A percentile compares a stretch with the other conserved stretches of the same genome.
phyloP scores from a whole-genome alignment of 2,113 vertebrate species.

The Oxyruncus cristatus region DNA sequence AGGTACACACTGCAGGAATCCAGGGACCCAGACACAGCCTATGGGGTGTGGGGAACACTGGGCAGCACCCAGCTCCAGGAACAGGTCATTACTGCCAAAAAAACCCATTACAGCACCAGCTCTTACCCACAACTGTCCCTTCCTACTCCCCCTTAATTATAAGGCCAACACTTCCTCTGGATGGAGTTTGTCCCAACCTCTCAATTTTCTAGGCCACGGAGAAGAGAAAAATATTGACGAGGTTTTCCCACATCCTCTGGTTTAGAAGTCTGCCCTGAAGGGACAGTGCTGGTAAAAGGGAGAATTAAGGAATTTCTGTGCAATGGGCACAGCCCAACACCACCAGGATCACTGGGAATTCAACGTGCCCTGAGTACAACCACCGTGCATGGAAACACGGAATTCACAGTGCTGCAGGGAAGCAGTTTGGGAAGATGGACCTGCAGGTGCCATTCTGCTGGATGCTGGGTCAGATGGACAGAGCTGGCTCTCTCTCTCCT shows the following conservation, averaged over 20 bases:
- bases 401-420: not conserved
- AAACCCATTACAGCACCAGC: not conserved
- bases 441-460: not conserved
- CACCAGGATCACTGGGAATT: not conserved
- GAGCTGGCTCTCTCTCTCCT: not conserved
- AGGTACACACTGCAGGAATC: not conserved
- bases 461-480: not conserved
- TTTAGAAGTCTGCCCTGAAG: not conserved
- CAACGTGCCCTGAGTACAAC: fast-evolving
- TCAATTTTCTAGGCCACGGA: not conserved
- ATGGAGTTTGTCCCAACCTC: not conserved
- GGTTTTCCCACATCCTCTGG: not conserved
- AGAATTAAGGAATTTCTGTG: not conserved
- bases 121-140: not conserved
- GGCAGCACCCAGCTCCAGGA: not conserved
- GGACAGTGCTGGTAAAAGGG: not conserved
- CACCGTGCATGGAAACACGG: not conserved
- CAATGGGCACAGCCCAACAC: not conserved
- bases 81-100: not conserved
- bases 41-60: not conserved
- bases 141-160: not conserved
- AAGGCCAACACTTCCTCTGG: not conserved
- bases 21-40: not conserved
- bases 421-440: not conserved
- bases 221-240: not conserved